Evolutionary conservation across 1,140 invertebrate genomes (phyloP).

Genomic region (Trichonephila inaurata): DNA sequence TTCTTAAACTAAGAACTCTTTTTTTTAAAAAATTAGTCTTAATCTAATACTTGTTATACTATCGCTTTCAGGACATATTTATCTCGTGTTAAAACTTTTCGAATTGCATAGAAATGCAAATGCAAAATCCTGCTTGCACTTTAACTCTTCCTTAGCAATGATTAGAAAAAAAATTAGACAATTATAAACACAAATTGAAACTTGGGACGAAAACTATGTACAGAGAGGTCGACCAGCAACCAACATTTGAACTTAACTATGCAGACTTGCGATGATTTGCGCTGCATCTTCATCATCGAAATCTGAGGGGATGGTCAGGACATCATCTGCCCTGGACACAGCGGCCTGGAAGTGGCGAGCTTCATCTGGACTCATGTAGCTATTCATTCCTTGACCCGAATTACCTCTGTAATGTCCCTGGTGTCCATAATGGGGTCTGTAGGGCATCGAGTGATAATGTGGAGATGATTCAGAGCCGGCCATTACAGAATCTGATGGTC

Average conservation of each 20-base stretch:
- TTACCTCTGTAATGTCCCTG: background rate
- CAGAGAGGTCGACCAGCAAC: background rate
- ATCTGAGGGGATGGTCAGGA: background rate
- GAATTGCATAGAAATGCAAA: background rate
- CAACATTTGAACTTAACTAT: background rate
- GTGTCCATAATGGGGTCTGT: background rate
- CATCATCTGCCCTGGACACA: background rate
- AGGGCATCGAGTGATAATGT: background rate
- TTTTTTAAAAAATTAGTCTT: too few relatives aligned
- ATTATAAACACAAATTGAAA: background rate
- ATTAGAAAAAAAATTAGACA: background rate
- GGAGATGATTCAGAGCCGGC: background rate
- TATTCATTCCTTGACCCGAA: background rate
- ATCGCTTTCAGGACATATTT: too few relatives aligned
- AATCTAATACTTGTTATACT: too few relatives aligned
- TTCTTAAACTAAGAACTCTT: too few relatives aligned
- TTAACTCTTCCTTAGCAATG: background rate
- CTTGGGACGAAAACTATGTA: background rate
- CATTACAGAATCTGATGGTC: background rate
- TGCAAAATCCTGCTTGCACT: slow-evolving; percentile 5
- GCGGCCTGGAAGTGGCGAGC: background rate
- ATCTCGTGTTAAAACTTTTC: too few relatives aligned
- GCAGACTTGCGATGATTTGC: slow-evolving; percentile 19
- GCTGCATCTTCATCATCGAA: slow-evolving; percentile 47
- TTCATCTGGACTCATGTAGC: background rate